These are phyloP conservation scores for Sebastes variabilis DNA, from an alignment of 2,797 vertebrate genomes.

Conservation along the genomic window DNA sequence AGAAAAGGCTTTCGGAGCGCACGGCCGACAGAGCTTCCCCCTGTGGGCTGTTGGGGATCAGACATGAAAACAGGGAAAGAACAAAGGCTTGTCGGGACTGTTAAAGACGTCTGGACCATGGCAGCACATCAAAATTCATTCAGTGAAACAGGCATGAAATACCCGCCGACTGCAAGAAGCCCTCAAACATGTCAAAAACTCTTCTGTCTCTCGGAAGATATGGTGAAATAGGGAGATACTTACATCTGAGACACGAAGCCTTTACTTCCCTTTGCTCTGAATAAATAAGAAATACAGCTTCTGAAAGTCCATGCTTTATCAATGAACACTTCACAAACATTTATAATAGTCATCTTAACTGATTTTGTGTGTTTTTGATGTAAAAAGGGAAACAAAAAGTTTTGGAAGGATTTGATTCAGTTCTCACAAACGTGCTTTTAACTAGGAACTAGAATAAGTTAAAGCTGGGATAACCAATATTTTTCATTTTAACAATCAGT, in stretches of 20 bases:
- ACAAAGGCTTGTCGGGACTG: slow-evolving; percentile 70
- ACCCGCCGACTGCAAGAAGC: slow-evolving; percentile 32
- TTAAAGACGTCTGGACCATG: slow-evolving; percentile 57
- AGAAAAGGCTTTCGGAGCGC: slow-evolving; percentile 40
- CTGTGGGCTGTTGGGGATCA: slow-evolving; percentile 65
- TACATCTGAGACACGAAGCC: background rate
- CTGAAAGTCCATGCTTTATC: background rate
- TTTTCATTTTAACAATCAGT: background rate
- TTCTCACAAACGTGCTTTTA: background rate
- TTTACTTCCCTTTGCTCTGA: background rate
- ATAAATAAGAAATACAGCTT: background rate
- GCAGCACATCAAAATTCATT: slow-evolving; percentile 58
- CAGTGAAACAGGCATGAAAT: slow-evolving; percentile 61
- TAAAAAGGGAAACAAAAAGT: background rate
- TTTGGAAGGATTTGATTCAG: background rate
- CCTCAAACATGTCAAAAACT: slow-evolving; percentile 51
- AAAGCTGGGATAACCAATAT: background rate
- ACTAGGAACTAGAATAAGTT: background rate
- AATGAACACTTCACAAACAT: background rate
- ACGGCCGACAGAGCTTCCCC: slow-evolving; percentile 49
- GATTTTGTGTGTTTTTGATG: background rate
- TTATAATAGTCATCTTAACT: background rate
- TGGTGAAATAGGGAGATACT: slow-evolving; percentile 2
- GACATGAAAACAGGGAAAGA: slow-evolving; percentile 68
- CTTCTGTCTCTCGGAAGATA: slow-evolving; percentile 9